These are phyloP conservation scores for Ophioderma brevispina DNA, from an alignment of 35 echinoderm and acorn worm genomes.

Conservation along the genomic window DNA sequence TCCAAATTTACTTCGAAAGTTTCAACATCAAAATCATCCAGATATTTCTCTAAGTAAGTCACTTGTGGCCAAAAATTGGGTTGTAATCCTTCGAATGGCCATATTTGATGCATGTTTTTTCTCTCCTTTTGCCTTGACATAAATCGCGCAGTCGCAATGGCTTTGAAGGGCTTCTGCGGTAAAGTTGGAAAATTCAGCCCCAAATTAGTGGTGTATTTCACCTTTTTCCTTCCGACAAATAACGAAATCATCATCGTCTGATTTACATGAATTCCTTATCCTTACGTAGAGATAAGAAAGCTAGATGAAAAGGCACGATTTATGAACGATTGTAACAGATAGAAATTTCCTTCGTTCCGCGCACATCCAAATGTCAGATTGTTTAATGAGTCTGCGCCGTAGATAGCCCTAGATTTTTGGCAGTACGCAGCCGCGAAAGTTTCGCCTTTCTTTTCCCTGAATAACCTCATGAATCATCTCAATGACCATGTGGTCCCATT, in stretches of 20 bases:
- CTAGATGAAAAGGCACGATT: background rate
- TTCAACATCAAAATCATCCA: too few species aligned
- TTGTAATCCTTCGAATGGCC: too few species aligned
- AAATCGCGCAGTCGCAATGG: background rate
- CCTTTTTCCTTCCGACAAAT: background rate
- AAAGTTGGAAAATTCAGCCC: background rate
- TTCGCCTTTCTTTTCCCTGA: background rate
- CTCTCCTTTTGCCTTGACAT: too few species aligned
- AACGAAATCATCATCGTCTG: background rate
- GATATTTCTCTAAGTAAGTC: too few species aligned
- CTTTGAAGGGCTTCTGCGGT: background rate
- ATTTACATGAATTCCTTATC: background rate
- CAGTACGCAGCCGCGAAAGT: constrained; percentile 7
- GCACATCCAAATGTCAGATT: background rate
- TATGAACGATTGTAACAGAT: background rate
- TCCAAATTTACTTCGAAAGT: too few species aligned
- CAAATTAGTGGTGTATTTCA: background rate
- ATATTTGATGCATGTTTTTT: too few species aligned
- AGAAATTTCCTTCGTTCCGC: background rate
- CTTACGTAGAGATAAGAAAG: background rate
- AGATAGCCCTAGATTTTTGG: background rate
- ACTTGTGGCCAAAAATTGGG: too few species aligned
- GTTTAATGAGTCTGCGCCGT: background rate
- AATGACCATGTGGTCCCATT: background rate
- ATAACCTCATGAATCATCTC: background rate